Evolutionary conservation across 53 echinoderm and acorn worm genomes (phyloP).

Genomic region (Mesocentrotus franciscanus): DNA sequence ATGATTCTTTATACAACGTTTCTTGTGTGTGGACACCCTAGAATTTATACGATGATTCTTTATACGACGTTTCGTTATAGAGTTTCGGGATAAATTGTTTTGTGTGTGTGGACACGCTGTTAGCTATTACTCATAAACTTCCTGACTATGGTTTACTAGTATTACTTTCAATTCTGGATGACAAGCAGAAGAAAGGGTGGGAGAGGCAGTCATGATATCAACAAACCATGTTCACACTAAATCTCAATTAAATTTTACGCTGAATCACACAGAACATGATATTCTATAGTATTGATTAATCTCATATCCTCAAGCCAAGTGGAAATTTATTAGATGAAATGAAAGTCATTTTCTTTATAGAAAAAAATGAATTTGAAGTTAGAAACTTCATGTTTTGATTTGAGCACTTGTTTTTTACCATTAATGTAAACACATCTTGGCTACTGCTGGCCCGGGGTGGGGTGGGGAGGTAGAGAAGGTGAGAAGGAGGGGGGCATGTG

Average conservation of each 20-base stretch:
- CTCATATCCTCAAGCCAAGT: background rate
- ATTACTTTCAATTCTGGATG: background rate
- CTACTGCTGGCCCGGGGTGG: no score
- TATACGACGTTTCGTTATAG: no score
- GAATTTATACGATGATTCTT: no score
- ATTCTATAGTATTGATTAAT: background rate
- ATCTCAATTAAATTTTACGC: background rate
- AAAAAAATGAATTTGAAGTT: no score
- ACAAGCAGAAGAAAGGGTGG: background rate
- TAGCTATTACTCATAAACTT: conserved; percentile 21
- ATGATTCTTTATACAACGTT: no score
- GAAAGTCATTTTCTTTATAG: no score
- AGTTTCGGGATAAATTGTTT: no score
- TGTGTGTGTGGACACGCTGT: no score
- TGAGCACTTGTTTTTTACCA: background rate
- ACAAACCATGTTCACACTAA: background rate
- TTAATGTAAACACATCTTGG: background rate
- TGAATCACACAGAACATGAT: background rate
- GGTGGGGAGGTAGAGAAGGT: no score
- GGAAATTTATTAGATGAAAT: background rate
- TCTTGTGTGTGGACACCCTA: no score
- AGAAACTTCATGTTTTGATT: background rate
- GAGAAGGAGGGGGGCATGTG: no score
- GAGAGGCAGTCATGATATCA: background rate
- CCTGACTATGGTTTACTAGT: conserved; percentile 7